Evolutionary conservation across 2,797 vertebrate species (phyloP).

Genomic region (Thripadectes ignobilis): DNA sequence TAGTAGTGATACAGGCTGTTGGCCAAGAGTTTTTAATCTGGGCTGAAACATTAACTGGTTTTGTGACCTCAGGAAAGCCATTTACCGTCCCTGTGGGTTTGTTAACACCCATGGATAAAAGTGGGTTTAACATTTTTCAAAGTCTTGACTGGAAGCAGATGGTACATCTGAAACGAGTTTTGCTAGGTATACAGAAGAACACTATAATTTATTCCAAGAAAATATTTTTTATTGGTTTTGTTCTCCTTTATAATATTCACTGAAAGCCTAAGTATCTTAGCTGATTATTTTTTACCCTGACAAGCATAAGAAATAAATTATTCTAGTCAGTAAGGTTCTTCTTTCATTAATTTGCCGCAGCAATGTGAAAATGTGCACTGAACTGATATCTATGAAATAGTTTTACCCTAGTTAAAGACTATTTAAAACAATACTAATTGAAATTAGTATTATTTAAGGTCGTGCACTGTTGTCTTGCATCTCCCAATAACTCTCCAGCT

Average conservation of each 20-base stretch:
- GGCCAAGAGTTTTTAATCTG: constrained; percentile 19
- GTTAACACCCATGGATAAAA: constrained; percentile 18
- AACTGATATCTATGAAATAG: background rate
- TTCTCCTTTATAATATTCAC: background rate
- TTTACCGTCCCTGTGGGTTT: background rate
- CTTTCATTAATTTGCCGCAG: background rate
- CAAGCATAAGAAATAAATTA: background rate
- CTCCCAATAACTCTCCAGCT: background rate
- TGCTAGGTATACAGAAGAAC: background rate
- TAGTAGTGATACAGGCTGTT: background rate
- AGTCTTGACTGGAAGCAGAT: constrained; percentile 32
- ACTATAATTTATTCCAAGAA: background rate
- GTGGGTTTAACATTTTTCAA: constrained; percentile 22
- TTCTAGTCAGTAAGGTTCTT: background rate
- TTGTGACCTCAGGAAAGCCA: constrained; percentile 18
- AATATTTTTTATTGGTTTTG: background rate
- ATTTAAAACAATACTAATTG: background rate
- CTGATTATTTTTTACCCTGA: background rate
- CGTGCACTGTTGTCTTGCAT: background rate
- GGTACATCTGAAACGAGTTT: background rate
- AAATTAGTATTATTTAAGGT: background rate
- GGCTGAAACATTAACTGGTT: background rate
- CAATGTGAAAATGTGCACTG: background rate
- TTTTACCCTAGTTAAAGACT: background rate
- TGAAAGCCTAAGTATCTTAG: background rate